Base-by-base conservation (phyloP, 23 tunicate genomes). In the Clavelina lepadiformis region DNA sequence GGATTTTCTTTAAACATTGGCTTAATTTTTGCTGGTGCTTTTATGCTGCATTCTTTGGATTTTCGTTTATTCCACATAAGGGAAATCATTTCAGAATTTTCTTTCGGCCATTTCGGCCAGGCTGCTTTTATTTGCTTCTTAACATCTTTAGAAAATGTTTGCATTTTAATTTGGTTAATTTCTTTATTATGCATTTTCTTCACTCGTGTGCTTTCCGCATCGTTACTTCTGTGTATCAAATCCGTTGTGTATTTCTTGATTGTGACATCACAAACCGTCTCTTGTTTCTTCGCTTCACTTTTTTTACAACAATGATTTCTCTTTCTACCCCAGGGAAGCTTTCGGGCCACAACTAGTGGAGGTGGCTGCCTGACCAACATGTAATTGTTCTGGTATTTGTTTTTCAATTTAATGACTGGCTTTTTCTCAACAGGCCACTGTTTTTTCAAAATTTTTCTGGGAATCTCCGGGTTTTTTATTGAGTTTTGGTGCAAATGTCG, bases 351-450 rank as follows among this genome's bases (percentile, higher is more conserved):
- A 24, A 66, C 57, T n/a, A 66, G 57, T 31, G 72, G 7, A 5
- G 72, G 72, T 3, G 72, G 72, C 7, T 66, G 46, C 35, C 56
- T 28, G 28, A 66, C 72, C 26, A 15, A 21, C 35, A 66, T 45
- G 35, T 28, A 45, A 8, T 36, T 11, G 5, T 35, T 28, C 15
- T 33, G 18, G 36, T 31, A 66, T 27, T 66, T 66, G 29, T 27
- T 66, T 46, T 66, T 66, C 19, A 66, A 23, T 26, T 44, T 22
- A 25, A 66, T 8, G 2, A 24, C 8, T 3, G 57, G 7, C 19
- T 56, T 19, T 8, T 46, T 46, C 2, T 20, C 19, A 20, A 3
- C 24, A 23, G 3, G 7, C 7, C 28, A 8, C 3, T 46, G 22
- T 35, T 63, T 26, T 63, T 63, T 21, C 29, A 36, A 4, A 5